Evolutionary conservation across 1,140 invertebrate species (phyloP).

Genomic region (Drosophila sucinea): DNA sequence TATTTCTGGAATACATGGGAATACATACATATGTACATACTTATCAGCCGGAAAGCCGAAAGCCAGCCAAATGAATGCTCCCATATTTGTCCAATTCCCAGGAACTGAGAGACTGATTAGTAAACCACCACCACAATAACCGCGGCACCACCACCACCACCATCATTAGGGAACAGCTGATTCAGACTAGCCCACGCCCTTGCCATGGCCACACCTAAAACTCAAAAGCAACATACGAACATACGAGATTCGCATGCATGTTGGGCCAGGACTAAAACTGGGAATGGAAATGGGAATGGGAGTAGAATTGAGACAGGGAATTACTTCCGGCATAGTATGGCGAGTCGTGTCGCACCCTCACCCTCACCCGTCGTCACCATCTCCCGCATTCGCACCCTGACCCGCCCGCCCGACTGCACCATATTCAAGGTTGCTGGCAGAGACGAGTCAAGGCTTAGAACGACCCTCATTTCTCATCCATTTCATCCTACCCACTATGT

Average conservation of each 20-base stretch:
- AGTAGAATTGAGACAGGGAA: neutral
- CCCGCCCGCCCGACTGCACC: neutral
- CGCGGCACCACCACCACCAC: neutral
- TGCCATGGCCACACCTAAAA: constrained; percentile 3
- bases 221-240: neutral
- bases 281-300: neutral
- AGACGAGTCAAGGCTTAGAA: constrained; percentile 8
- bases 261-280: constrained; percentile 11
- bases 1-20: neutral
- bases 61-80: constrained; percentile 2
- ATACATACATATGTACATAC: neutral
- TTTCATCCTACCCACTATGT: constrained; percentile 27
- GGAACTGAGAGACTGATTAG: neutral
- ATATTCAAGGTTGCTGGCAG: constrained; percentile 11
- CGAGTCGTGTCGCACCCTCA: neutral
- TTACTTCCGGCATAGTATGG: constrained; percentile 6
- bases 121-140: constrained; percentile 4
- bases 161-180: constrained; percentile 11
- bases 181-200: constrained; percentile 8
- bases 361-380: neutral
- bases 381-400: neutral
- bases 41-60: neutral
- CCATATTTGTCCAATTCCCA: neutral
- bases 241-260: constrained; percentile 8
- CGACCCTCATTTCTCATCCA: constrained; percentile 19